These are phyloP conservation scores for Bujurquina vittata DNA, from an alignment of 2,113 vertebrate species.

Conservation along the genomic window DNA sequence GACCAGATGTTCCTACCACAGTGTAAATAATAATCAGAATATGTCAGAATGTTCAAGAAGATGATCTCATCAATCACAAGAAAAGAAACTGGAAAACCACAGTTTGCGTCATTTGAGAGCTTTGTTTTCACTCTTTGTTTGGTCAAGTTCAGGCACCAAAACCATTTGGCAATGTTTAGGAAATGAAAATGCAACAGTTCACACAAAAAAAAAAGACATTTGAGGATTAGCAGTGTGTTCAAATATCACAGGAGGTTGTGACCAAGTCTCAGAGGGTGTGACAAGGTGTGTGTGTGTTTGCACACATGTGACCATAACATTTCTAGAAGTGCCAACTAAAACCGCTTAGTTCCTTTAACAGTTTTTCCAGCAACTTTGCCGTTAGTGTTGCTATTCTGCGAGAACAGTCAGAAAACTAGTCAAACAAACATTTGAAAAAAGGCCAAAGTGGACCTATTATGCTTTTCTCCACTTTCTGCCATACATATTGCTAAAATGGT, in stretches of 20 bases:
- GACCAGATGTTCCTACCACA: background rate
- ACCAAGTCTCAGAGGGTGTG: background rate
- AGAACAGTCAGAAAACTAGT: background rate
- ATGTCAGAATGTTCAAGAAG: background rate
- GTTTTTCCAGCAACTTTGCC: background rate
- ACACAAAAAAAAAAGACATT: background rate
- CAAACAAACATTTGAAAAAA: background rate
- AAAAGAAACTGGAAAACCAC: background rate
- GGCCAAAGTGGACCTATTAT: background rate
- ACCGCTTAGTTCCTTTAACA: background rate
- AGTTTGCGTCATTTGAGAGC: background rate
- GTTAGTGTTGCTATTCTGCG: background rate
- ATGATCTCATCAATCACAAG: background rate
- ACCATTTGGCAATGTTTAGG: background rate
- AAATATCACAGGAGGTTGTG: background rate
- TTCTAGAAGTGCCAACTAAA: background rate
- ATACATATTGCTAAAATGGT: too few species aligned
- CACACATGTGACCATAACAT: background rate
- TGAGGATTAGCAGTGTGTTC: background rate
- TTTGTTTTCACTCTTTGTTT: background rate
- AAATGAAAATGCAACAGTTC: background rate
- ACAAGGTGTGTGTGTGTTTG: background rate
- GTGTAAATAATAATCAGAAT: background rate
- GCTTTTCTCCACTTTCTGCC: background rate
- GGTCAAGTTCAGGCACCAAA: background rate